Evolutionary conservation across 1,140 invertebrate species (phyloP), one percentile per base, ranked within the genome.

Genomic region (Carcinoscorpius rotundicauda): DNA sequence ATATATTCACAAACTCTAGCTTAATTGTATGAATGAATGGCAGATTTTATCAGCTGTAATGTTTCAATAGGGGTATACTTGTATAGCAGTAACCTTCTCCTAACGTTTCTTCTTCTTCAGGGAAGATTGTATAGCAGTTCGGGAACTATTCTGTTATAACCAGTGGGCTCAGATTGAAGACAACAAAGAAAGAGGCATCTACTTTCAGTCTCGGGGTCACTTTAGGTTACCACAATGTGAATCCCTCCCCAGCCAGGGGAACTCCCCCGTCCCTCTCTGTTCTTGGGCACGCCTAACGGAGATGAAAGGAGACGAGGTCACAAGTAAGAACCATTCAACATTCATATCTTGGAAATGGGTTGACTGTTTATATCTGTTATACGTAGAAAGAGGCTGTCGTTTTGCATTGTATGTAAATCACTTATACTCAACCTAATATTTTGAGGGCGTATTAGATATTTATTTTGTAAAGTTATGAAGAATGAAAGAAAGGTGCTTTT

Each of bases 121-220:
- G 71, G 91, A 97, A 82, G 92, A 95, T 74, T 97, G 94, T 75
- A 84, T 90, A 71, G 93, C 91, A 50, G 87, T 94, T 4, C 85
- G 86, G 73, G 84, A 91, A 73, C 83, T 91, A 69, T 90, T 95
- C 77, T 97, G 93, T 78, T 93, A 91, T 75, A 89, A 88, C 72
- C 88, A 95, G 73, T 96, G 93, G 93, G 85, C 88, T 11, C 76
- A 91, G 51, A 86, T 95, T 65, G 89, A 94, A 78, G 89, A 91
- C 71, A 91, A 92, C 75, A 93, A 91, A 75, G 82, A 85, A 65
- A 80, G 85, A 61, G 84, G 85, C 8, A 84, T 90, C 63, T 86
- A 80, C 74, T 85, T 91, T 68, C 85, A 87, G 77, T 86, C 85
- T n/a, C 80, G 87, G 69, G 89, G 89, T 6, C 89, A 95, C 76